These are phyloP conservation scores for Drosophila jambulina DNA, from an alignment of 1,140 invertebrate genomes.

Conservation along the genomic window DNA sequence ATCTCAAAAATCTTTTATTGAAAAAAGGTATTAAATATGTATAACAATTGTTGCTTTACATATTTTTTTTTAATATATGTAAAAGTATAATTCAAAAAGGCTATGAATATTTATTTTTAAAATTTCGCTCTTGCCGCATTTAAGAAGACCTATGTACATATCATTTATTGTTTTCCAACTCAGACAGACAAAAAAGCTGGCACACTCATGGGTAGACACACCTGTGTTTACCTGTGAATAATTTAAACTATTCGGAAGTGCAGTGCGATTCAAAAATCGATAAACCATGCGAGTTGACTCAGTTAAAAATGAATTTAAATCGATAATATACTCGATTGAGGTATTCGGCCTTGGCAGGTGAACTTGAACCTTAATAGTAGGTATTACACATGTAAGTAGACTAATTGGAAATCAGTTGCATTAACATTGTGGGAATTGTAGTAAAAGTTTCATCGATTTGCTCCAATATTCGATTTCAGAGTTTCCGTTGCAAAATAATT, in stretches of 20 bases:
- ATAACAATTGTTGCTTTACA: not conserved
- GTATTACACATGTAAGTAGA: not conserved
- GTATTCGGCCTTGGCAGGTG: slow-evolving; percentile 4
- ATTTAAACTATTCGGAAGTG: slow-evolving; percentile 58
- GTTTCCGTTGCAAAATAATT: slow-evolving; percentile 57
- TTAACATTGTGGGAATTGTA: not conserved
- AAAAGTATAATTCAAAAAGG: too few relatives aligned
- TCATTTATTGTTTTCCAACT: not conserved
- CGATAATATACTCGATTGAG: slow-evolving; percentile 56
- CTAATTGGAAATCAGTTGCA: not conserved
- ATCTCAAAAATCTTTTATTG: too few relatives aligned
- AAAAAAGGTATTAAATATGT: too few relatives aligned
- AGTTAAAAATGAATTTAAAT: slow-evolving; percentile 58
- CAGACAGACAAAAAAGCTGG: slow-evolving; percentile 1
- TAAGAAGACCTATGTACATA: not conserved
- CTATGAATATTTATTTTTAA: not conserved
- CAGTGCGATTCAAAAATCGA: slow-evolving; percentile 73
- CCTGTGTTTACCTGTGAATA: slow-evolving; percentile 58
- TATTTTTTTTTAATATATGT: too few relatives aligned
- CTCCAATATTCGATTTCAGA: slow-evolving; percentile 20
- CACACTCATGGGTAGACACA: slow-evolving; percentile 30
- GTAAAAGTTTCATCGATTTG: not conserved
- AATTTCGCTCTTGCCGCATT: not conserved
- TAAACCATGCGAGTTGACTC: slow-evolving; percentile 59
- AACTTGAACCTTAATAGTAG: slow-evolving; percentile 43